Conservation (phyloP, 2,797 vertebrate species). For the Eulemur rubriventer region DNA sequence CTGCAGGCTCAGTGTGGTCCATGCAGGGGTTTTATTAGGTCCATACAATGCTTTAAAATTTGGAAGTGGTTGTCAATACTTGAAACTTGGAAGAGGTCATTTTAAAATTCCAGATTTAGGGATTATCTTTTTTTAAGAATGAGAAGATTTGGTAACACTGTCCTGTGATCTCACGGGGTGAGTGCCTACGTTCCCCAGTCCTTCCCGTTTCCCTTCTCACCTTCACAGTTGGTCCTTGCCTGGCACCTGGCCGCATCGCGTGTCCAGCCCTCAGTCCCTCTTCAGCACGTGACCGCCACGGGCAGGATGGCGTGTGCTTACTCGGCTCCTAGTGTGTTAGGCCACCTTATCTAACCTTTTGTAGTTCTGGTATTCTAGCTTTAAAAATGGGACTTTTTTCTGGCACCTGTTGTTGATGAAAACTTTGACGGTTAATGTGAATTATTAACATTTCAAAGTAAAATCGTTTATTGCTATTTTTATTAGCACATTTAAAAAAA, state of each 20-base stretch:
- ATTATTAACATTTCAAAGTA: background rate
- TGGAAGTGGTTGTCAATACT: background rate
- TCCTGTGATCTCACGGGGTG: background rate
- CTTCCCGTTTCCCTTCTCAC: background rate
- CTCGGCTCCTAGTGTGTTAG: background rate
- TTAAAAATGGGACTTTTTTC: background rate
- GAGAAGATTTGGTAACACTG: background rate
- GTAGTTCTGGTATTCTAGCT: background rate
- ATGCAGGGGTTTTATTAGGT: background rate
- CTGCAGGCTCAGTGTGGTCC: background rate
- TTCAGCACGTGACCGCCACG: accelerated
- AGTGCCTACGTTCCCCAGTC: background rate
- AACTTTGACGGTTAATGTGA: background rate
- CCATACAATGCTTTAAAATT: background rate
- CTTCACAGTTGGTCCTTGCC: background rate
- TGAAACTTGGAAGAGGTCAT: background rate
- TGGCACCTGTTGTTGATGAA: background rate
- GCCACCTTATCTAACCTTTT: background rate
- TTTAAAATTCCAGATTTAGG: background rate
- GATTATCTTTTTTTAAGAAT: background rate
- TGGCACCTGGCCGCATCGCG: background rate
- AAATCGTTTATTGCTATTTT: slow-evolving; percentile 16
- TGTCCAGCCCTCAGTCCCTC: too few relatives aligned
- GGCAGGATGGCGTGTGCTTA: too few relatives aligned
- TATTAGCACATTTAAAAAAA: background rate